Evolutionary conservation across 2,797 vertebrate species (phyloP).

Genomic region (Clarias laeviceps): DNA sequence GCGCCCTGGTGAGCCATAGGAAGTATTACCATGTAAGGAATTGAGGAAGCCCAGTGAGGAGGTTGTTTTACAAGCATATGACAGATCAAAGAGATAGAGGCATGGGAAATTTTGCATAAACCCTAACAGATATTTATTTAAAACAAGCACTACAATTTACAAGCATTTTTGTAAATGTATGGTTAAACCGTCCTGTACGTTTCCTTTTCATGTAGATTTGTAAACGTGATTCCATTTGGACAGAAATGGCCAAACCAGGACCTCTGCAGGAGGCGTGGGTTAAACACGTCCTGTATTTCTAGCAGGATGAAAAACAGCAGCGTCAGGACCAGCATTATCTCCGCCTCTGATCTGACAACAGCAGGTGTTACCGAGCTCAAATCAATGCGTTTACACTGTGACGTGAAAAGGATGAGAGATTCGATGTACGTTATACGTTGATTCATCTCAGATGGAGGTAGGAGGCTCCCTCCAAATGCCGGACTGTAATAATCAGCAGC

Average conservation of each 20-base stretch:
- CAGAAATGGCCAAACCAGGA: not conserved
- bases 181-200: not conserved
- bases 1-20: too few relatives aligned
- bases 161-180: too few relatives aligned
- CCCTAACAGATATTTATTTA: not conserved
- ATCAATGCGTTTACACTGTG: constrained; percentile 12
- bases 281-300: not conserved
- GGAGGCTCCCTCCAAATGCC: constrained; percentile 10
- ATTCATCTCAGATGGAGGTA: constrained; percentile 32
- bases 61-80: too few relatives aligned
- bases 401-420: not conserved
- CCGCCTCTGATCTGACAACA: constrained; percentile 4
- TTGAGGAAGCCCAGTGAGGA: too few relatives aligned
- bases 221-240: not conserved
- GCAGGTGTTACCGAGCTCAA: not conserved
- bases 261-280: not conserved
- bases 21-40: too few relatives aligned
- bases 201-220: not conserved
- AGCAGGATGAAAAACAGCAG: not conserved
- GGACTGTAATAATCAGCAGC: constrained; percentile 21
- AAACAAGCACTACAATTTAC: not conserved
- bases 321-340: not conserved
- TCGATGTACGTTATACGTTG: not conserved
- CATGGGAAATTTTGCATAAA: too few relatives aligned
- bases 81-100: too few relatives aligned